Evolutionary conservation across 2,797 vertebrate genomes (phyloP), one percentile per base, ranked within the genome.

Genomic region (Anniella stebbinsi): DNA sequence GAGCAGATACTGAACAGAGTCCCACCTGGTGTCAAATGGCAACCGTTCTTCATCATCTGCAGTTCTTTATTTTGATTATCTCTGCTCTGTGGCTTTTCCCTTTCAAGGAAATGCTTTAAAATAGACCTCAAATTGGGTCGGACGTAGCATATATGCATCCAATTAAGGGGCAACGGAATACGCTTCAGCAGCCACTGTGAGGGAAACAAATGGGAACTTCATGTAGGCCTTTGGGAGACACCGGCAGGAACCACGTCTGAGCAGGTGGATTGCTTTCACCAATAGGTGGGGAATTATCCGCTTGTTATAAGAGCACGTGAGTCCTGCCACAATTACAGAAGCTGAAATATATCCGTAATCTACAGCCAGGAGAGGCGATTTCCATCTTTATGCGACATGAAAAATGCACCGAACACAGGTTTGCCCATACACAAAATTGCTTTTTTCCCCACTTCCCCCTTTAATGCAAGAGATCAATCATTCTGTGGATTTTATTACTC

Each of bases 401-500:
- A 96, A 97, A 97, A 97, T 97, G 95, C 91, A 88, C 92, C 89
- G 95, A 95, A 88, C 91, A 84, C 90, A 95, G 93, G 95, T 95
- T 97, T 96, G 89, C 92, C 96, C 95, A 94, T 97, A 97, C 96
- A 97, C 97, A 97, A 97, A 97, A 98, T 97, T 97, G 96, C 94
- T 95, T 97, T 97, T 94, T 96, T 97, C 93, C 95, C 92, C 96
- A 94, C 93, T 93, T 95, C 95, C 95, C 87, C 93, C 95, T 95
- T 95, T 97, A 97, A 97, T 97, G 93, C 85, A 96, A 96, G 96
- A 94, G 96, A 98, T 98, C 97, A 96, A 97, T 97, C 97, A 97
- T 95, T 87, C 81, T 45, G 93, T 94, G 92, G 91, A 94, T 97
- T 97, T 97, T 97, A 97, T 97, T 97, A 96, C 93, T 63, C 91